Percentiles rank a stretch among this genome's conserved stretches.
phyloP scores from a whole-genome alignment of 2,797 vertebrate species.

The Clarias platycephalus region DNA sequence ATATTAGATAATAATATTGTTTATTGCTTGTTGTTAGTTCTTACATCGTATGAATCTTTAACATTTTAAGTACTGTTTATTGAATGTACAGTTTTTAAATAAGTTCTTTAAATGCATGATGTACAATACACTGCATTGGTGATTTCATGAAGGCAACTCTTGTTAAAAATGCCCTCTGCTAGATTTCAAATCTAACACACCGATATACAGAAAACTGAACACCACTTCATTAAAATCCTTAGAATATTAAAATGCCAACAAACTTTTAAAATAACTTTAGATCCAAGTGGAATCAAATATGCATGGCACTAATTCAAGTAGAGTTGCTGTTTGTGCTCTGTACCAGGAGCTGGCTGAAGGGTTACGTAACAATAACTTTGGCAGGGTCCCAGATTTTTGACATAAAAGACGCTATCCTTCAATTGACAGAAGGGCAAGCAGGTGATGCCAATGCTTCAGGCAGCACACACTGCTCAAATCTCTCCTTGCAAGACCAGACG shows the following conservation, averaged over 20 bases:
- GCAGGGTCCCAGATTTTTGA: conserved; percentile 6
- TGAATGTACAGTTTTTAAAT: background rate
- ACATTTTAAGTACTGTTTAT: background rate
- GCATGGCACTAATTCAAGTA: background rate
- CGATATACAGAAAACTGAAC: background rate
- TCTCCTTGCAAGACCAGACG: conserved; percentile 53
- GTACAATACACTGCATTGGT: background rate
- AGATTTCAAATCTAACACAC: background rate
- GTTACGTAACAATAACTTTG: background rate
- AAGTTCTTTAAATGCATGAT: too few relatives aligned
- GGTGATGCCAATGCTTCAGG: conserved; percentile 15
- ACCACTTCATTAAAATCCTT: background rate
- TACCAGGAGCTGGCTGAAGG: background rate
- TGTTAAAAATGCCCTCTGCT: background rate
- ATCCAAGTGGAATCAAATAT: background rate
- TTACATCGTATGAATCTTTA: background rate
- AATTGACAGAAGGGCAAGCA: conserved; percentile 38
- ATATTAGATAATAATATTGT: background rate
- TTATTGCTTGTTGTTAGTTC: background rate
- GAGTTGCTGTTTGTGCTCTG: background rate
- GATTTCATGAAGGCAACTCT: background rate
- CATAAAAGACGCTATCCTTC: conserved; percentile 31
- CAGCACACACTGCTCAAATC: conserved; percentile 11
- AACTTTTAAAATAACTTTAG: background rate
- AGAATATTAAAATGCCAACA: background rate